Conservation (phyloP, 2,888 invertebrate species). For the Phyllotreta striolata region DNA sequence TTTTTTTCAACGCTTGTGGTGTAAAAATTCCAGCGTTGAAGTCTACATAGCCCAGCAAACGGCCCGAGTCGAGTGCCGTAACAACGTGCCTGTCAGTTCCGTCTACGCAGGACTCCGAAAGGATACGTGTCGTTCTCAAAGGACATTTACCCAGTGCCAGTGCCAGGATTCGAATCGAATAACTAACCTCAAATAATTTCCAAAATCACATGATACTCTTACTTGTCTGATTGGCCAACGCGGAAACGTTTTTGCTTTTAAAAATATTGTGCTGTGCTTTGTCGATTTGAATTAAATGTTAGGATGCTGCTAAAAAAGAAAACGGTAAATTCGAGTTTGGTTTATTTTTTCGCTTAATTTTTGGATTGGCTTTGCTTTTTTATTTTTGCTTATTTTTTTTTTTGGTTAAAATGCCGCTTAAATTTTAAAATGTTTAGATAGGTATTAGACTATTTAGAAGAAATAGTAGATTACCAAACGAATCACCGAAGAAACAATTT, state of each 20-base stretch:
- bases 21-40: background rate
- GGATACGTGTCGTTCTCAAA: conserved; percentile 28
- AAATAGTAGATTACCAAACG: too few relatives aligned
- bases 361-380: conserved; percentile 6
- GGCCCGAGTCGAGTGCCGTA: conserved; percentile 9
- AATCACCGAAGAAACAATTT: too few relatives aligned
- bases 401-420: background rate
- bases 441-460: too few relatives aligned
- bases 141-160: conserved; percentile 37
- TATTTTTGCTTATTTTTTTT: background rate
- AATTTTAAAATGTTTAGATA: too few relatives aligned
- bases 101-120: conserved; percentile 35
- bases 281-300: background rate
- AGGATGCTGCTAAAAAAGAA: conserved; percentile 3
- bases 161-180: conserved; percentile 27
- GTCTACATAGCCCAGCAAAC: conserved; percentile 4
- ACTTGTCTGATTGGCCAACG: conserved; percentile 6
- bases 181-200: conserved; percentile 16
- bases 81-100: conserved; percentile 27
- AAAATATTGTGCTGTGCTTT: conserved; percentile 19
- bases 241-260: conserved; percentile 5
- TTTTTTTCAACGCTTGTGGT: background rate
- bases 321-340: conserved; percentile 15
- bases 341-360: too few relatives aligned
- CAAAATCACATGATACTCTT: conserved; percentile 17